Base-by-base conservation (phyloP, 2,113 vertebrate genomes). In the Castor canadensis region DNA sequence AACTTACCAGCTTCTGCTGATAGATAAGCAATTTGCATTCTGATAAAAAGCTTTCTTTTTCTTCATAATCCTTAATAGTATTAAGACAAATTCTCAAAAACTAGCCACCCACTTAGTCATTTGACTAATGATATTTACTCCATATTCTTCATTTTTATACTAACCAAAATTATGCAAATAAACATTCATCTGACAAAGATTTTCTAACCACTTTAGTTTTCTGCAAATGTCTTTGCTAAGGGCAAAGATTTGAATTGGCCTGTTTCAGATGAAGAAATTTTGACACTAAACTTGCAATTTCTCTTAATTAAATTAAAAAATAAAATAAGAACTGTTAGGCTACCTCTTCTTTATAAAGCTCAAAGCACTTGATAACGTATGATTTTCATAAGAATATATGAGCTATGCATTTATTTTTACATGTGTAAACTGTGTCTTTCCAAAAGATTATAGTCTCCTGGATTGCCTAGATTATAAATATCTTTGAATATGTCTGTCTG, bases 1-100 rank as follows among this genome's bases (percentile, higher is more conserved):
- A 66, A 58, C 22, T 13, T 9, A 66, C 24, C 11, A 8, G 30
- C 30, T 66, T 66, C 30, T 32, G 22, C 56, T 58, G 16, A 58
- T 58, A 58, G 22, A 58, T 58, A 9, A 9, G 15, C 52, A 62
- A 30, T 62, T 62, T 62, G 26, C 52, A 52, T 62, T 62, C 26
- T 62, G 22, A 60, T 60, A 19, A 62, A 62, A 64, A 32, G 62
- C 30, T 64, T 24, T 5, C 17, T 73, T 79, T 80, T 66, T 66
- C 9, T 43, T 38, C 38, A 49, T 54, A 87, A 77, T 11, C 35
- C 17, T 87, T 77, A 20, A 66, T 82, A 2, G 19, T 22, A 69
- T 81, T 81, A 86, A 40, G 26, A 86, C 8, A n/a, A n/a, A n/a
- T n/a, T n/a, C n/a, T n/a, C n/a, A n/a, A 93, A 94, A 58, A 69